Evolutionary conservation across 37 sponge, comb jelly and placozoan genomes (phyloP).

Genomic region (Bolinopsis microptera): DNA sequence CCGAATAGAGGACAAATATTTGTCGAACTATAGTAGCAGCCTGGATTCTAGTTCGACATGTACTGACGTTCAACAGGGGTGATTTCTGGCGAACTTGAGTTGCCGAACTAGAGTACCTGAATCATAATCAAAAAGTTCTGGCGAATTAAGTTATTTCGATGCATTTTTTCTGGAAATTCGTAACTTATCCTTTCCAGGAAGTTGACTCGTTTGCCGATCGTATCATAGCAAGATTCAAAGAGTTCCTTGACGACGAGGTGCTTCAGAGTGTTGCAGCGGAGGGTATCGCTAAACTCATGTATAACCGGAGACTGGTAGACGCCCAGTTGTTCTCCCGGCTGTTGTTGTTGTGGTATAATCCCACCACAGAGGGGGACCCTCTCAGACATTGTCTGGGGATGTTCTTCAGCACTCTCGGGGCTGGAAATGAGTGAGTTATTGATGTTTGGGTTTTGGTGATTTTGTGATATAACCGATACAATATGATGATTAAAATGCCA

Average conservation of each 20-base stretch:
- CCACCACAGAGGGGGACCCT: conserved; percentile 45
- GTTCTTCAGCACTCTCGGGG: conserved; percentile 52
- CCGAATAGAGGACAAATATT: too few relatives aligned
- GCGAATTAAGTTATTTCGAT: too few relatives aligned
- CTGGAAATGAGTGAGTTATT: conserved; percentile 7
- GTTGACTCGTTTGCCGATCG: conserved; percentile 3
- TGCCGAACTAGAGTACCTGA: too few relatives aligned
- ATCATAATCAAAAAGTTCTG: too few relatives aligned
- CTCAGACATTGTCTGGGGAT: conserved; percentile 48
- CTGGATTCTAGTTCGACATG: too few relatives aligned
- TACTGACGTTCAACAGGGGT: too few relatives aligned
- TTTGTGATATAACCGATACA: too few relatives aligned
- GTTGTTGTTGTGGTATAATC: conserved; percentile 28
- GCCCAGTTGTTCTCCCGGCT: conserved; percentile 59
- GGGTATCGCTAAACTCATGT: conserved; percentile 58
- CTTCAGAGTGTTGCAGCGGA: conserved; percentile 62
- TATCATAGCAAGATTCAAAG: conserved; percentile 53
- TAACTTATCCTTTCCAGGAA: background rate
- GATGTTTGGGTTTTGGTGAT: background rate
- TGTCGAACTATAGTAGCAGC: too few relatives aligned
- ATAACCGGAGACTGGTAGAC: conserved; percentile 41
- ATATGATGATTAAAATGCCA: too few relatives aligned
- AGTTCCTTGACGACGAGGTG: conserved; percentile 65
- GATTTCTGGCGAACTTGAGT: too few relatives aligned
- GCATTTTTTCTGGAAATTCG: too few relatives aligned